These are phyloP conservation scores for Archips xylosteana DNA, from an alignment of 2,888 invertebrate species.

Conservation along the genomic window DNA sequence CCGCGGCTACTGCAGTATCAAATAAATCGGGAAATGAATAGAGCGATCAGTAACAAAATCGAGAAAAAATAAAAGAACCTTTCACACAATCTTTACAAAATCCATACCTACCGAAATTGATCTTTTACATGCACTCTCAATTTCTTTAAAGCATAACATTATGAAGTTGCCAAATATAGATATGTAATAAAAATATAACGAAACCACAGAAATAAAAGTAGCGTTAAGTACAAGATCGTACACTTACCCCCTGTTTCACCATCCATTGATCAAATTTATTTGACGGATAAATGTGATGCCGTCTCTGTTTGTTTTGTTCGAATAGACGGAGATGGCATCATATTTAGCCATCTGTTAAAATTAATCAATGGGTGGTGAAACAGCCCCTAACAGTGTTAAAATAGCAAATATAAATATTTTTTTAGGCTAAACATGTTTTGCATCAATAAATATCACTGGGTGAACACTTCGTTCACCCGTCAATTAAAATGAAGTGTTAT, in stretches of 20 bases:
- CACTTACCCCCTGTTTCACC: too few relatives aligned
- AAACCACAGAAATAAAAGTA: not conserved
- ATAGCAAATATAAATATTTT: not conserved
- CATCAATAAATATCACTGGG: slow-evolving; percentile 1
- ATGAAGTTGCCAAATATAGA: not conserved
- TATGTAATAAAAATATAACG: not conserved
- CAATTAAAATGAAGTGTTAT: not conserved
- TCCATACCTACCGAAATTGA: not conserved
- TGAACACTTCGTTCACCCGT: not conserved
- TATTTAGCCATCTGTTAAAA: too few relatives aligned
- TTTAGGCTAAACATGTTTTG: not conserved
- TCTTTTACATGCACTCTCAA: not conserved
- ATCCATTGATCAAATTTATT: too few relatives aligned
- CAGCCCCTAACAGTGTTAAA: not conserved
- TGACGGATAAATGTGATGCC: too few relatives aligned
- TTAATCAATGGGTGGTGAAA: too few relatives aligned
- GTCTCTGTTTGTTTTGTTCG: too few relatives aligned
- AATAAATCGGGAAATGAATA: not conserved
- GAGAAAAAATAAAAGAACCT: too few relatives aligned
- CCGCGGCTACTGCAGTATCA: not conserved
- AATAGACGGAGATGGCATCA: too few relatives aligned
- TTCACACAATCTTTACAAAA: not conserved
- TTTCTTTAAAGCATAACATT: not conserved
- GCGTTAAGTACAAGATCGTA: slow-evolving; percentile 3
- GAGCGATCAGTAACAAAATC: not conserved